phyloP scores from a whole-genome alignment of 2,888 invertebrate species.

The Escarpia spicata region DNA sequence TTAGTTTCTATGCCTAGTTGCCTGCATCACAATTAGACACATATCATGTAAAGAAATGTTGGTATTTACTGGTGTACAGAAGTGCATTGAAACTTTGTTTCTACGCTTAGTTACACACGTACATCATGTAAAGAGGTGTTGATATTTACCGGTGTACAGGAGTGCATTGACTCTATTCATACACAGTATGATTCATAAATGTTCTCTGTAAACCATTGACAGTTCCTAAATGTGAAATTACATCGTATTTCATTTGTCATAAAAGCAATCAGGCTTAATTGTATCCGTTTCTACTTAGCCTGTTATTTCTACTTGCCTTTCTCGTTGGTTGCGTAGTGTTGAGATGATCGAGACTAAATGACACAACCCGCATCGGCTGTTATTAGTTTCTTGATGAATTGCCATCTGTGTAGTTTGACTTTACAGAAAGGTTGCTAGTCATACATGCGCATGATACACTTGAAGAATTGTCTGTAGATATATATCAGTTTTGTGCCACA shows the following conservation, averaged over 20 bases:
- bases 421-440: background rate
- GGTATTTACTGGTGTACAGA: background rate
- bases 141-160: background rate
- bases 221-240: background rate
- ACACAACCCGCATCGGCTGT: background rate
- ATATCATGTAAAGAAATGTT: background rate
- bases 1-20: too few species aligned
- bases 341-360: background rate
- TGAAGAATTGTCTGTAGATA: background rate
- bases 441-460: background rate
- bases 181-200: background rate
- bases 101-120: background rate
- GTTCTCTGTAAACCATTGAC: background rate
- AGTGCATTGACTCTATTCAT: background rate
- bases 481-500: background rate
- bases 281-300: background rate
- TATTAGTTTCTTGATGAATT: slow-evolving; percentile 1
- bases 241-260: background rate
- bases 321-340: too few species aligned
- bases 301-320: too few species aligned
- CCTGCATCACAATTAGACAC: background rate
- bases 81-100: background rate
- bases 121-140: background rate
- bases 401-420: background rate
- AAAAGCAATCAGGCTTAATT: background rate